Base-by-base conservation (phyloP, 2,797 vertebrate genomes). In the Adelosebastes latens region DNA sequence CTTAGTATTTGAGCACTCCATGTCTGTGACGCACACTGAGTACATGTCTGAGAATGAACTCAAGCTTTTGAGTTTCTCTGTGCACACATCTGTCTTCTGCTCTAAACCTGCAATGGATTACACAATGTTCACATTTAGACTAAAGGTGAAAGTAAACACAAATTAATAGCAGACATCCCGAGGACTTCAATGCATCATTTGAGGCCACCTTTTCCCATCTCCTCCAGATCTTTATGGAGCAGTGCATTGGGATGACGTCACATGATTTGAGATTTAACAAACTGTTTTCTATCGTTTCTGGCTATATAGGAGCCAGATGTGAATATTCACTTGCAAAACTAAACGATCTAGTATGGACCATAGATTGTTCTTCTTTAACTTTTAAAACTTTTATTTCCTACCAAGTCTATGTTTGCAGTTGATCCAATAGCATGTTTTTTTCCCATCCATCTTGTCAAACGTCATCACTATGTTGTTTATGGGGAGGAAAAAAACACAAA, bases 301-400 rank as follows among this genome's bases (percentile, higher is more conserved):
- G 60, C 83, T 86, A 86, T 86, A 86, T 74, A 90, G 78, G 78
- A 93, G 79, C 85, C 93, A 94, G 88, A 93, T 93, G 92, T 90
- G 84, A 59, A 81, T 72, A 73, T 82, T 87, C 75, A 62, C 79
- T 82, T 67, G 71, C 63, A 89, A 71, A 87, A 86, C 83, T 82
- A 91, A 81, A 72, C 39, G 56, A 75, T 84, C 64, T 39, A 77
- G 56, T 75, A 65, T 61, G 76, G 53, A 73, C 25, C 70, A 24
- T 7, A 71, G 9, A 83, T 81, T 82, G 64, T 82, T 63, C 27
- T 72, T 63, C 49, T 83, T 27, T 49, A 6, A 32, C 3, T 77
- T 36, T 62, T 62, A 0, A 60, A 60, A 31, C 14, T 9, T 59
- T 9, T 27, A 20, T 46, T 68, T 27, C 24, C 22, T 31, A 1